Percentiles rank a stretch among this genome's conserved stretches.
Conservation (phyloP, 2,797 vertebrate species). For the Cottoperca gobio region DNA sequence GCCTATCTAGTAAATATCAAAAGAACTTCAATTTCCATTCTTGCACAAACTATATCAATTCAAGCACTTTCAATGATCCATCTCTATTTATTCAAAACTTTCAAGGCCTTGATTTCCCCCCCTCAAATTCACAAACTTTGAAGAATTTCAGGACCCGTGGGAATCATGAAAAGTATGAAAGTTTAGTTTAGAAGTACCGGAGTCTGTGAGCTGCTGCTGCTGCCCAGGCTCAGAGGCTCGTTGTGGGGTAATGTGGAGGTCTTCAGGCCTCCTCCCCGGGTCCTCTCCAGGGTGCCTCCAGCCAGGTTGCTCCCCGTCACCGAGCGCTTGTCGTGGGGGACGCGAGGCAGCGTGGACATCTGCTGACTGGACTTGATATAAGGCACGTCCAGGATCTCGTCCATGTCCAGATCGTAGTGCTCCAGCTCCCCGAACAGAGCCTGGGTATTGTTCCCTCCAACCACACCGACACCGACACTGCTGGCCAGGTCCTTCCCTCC, state of each 20-base stretch:
- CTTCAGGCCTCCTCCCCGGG: constrained; percentile 77
- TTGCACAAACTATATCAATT: too few relatives aligned
- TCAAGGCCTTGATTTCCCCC: too few relatives aligned
- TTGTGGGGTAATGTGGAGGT: constrained; percentile 76
- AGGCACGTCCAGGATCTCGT: constrained; percentile 99
- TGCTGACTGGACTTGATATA: constrained; percentile 97
- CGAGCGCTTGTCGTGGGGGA: constrained; percentile 87
- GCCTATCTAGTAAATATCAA: too few relatives aligned
- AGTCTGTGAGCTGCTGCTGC: constrained; percentile 73
- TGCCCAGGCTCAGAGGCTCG: constrained; percentile 82
- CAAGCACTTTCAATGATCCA: too few relatives aligned
- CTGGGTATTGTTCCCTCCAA: constrained; percentile 63
- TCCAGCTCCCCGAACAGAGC: constrained; percentile 92
- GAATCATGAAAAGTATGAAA: background rate
- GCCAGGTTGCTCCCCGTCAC: constrained; percentile 70
- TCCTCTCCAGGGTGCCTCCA: constrained; percentile 85
- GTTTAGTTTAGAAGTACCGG: constrained; percentile 25
- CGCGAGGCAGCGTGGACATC: constrained; percentile 89
- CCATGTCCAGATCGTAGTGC: constrained; percentile 99
- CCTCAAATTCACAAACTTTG: too few relatives aligned
- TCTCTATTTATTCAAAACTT: too few relatives aligned
- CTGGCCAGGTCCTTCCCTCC: constrained; percentile 60
- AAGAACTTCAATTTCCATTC: too few relatives aligned
- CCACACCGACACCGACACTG: constrained; percentile 3
- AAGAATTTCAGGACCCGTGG: too few relatives aligned